These are phyloP conservation scores for Melieria picta DNA, from an alignment of 2,888 invertebrate species.

Conservation along the genomic window DNA sequence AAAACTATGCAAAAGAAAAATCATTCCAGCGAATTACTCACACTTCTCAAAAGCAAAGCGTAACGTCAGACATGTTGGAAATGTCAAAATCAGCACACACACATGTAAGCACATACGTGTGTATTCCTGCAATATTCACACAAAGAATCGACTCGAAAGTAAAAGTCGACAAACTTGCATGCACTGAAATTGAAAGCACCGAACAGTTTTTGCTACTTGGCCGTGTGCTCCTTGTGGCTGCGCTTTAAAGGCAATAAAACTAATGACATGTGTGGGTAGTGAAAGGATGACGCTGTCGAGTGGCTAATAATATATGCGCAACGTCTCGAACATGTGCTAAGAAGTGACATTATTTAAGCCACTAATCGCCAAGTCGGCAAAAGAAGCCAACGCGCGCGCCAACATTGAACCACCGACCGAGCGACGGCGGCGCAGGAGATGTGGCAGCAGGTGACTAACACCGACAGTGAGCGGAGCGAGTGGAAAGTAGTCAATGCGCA, in stretches of 20 bases:
- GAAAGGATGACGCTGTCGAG: conserved; percentile 14
- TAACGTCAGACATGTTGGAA: conserved; percentile 54
- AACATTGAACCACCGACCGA: too few species aligned
- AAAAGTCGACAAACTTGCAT: conserved; percentile 26
- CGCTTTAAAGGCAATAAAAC: conserved; percentile 29
- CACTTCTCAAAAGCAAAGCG: too few species aligned
- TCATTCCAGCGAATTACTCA: background rate
- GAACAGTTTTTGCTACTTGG: background rate
- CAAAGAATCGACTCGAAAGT: conserved; percentile 6
- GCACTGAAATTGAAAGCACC: conserved; percentile 31
- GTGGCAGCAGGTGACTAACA: too few species aligned
- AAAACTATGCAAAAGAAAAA: background rate
- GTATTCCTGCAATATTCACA: background rate
- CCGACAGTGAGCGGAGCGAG: too few species aligned
- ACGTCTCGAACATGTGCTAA: conserved; percentile 26
- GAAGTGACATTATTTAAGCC: conserved; percentile 33
- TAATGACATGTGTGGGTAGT: conserved; percentile 16
- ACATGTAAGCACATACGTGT: conserved; percentile 39
- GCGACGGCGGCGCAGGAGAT: too few species aligned
- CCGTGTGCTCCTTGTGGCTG: background rate
- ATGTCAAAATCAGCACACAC: conserved; percentile 60
- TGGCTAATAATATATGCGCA: conserved; percentile 28
- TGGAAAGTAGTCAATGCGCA: too few species aligned
- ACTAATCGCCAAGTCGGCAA: conserved; percentile 24
- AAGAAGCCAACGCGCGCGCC: too few species aligned